Evolutionary conservation across 2,797 vertebrate species (phyloP).

Genomic region (Sebastes minor): DNA sequence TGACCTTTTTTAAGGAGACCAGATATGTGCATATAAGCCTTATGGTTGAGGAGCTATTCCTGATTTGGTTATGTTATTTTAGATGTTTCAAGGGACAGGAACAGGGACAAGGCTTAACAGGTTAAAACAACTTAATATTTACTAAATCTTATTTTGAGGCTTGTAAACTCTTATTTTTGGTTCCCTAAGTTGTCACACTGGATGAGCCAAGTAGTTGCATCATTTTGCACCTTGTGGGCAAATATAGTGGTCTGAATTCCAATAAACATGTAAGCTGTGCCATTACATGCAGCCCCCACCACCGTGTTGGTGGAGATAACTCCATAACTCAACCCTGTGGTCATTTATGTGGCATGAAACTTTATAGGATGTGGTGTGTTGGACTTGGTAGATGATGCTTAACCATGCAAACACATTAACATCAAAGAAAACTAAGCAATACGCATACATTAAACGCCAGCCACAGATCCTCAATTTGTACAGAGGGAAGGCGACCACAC

Average conservation of each 20-base stretch:
- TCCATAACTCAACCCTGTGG: conserved; percentile 53
- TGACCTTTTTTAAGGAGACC: too few species aligned
- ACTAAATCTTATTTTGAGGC: background rate
- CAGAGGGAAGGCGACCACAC: background rate
- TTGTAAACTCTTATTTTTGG: conserved; percentile 6
- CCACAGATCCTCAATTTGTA: conserved; percentile 16
- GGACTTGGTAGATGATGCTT: conserved; percentile 26
- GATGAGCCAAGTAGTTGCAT: conserved; percentile 39
- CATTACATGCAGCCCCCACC: conserved; percentile 45
- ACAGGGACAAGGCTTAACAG: too few species aligned
- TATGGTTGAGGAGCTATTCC: too few species aligned
- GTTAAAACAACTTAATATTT: conserved; percentile 11
- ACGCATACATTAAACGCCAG: conserved; percentile 30
- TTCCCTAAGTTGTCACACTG: conserved; percentile 30
- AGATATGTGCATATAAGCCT: too few species aligned
- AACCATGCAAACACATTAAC: conserved; percentile 56
- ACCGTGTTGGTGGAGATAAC: conserved; percentile 52
- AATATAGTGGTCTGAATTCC: conserved; percentile 58
- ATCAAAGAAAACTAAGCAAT: conserved; percentile 53
- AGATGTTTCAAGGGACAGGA: too few species aligned
- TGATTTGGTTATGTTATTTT: too few species aligned
- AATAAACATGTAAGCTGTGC: conserved; percentile 59
- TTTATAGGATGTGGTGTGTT: conserved; percentile 34
- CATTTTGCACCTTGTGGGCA: conserved; percentile 57
- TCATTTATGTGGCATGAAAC: conserved; percentile 53